phyloP scores from a whole-genome alignment of 1,140 invertebrate genomes.

The Agraylea sexmaculata region DNA sequence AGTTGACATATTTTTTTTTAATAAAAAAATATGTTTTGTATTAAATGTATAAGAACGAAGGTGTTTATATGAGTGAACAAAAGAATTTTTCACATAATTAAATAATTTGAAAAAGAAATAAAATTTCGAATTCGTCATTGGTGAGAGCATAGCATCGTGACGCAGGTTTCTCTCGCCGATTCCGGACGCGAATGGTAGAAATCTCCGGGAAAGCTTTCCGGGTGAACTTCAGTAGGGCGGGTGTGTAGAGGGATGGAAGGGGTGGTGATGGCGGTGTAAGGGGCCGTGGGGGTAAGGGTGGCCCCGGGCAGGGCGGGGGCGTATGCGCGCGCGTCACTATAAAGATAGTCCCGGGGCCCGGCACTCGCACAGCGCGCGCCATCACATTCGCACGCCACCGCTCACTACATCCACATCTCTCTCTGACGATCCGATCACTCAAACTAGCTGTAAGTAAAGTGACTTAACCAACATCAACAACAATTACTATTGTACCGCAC shows the following conservation, averaged over 20 bases:
- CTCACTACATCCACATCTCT: slow-evolving; percentile 13
- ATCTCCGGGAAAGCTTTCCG: no score
- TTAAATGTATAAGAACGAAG: no score
- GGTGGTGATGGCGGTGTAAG: neutral
- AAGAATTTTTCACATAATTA: no score
- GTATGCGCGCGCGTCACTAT: slow-evolving; percentile 16
- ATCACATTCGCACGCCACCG: slow-evolving; percentile 24
- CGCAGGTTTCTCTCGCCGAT: no score
- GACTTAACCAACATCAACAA: slow-evolving; percentile 17
- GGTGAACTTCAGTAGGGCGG: slow-evolving; percentile 13
- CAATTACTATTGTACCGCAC: no score
- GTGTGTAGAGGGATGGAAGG: slow-evolving; percentile 8
- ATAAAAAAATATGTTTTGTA: no score
- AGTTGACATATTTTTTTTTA: no score
- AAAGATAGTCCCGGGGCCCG: slow-evolving; percentile 17
- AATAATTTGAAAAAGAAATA: no score
- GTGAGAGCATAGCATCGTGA: no score
- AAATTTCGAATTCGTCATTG: no score
- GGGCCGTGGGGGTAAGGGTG: slow-evolving; percentile 23
- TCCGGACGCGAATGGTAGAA: no score
- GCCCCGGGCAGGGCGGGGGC: slow-evolving; percentile 25
- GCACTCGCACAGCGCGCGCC: slow-evolving; percentile 34
- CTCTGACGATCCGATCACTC: slow-evolving; percentile 15
- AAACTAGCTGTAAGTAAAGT: slow-evolving; percentile 16
- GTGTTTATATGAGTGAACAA: no score